These are phyloP conservation scores for Gymnogyps californianus DNA, from an alignment of 2,113 vertebrate species.

Conservation along the genomic window DNA sequence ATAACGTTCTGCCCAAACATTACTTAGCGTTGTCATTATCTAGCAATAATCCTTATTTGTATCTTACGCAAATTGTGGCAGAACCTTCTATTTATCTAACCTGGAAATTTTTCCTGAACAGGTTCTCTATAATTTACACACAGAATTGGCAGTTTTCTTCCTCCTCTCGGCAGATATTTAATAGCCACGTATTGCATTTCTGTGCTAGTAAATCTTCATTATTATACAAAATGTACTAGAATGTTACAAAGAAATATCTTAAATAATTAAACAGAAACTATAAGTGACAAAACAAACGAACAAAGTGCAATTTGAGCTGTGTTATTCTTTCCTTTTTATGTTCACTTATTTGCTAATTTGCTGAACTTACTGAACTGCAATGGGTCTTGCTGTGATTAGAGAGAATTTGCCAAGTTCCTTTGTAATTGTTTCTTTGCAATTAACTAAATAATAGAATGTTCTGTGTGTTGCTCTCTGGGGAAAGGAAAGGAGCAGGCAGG, in stretches of 20 bases:
- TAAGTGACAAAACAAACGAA: constrained; percentile 30
- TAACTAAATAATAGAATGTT: constrained; percentile 62
- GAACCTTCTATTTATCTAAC: constrained; percentile 14
- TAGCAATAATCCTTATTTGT: background rate
- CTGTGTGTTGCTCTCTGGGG: constrained; percentile 17
- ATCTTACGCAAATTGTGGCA: background rate
- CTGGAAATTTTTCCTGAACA: background rate
- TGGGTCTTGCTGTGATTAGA: constrained; percentile 45
- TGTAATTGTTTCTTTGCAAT: constrained; percentile 63
- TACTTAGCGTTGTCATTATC: background rate
- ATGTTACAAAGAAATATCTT: constrained; percentile 34
- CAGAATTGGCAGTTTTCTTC: background rate
- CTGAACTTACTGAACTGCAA: constrained; percentile 37
- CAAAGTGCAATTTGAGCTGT: constrained; percentile 19
- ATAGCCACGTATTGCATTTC: background rate
- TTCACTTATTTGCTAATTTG: constrained; percentile 55
- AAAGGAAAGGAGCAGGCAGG: constrained; percentile 20
- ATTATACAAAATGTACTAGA: constrained; percentile 2
- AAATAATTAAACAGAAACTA: constrained; percentile 56
- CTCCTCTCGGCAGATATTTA: background rate
- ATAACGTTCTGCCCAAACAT: background rate
- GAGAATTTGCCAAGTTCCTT: constrained; percentile 49
- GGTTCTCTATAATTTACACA: background rate
- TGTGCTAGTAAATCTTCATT: constrained; percentile 13
- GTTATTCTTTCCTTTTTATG: constrained; percentile 38